Evolutionary conservation across 2,888 invertebrate genomes (phyloP), one percentile per base, ranked within the genome.

Genomic region (Leptopilina myrica): DNA sequence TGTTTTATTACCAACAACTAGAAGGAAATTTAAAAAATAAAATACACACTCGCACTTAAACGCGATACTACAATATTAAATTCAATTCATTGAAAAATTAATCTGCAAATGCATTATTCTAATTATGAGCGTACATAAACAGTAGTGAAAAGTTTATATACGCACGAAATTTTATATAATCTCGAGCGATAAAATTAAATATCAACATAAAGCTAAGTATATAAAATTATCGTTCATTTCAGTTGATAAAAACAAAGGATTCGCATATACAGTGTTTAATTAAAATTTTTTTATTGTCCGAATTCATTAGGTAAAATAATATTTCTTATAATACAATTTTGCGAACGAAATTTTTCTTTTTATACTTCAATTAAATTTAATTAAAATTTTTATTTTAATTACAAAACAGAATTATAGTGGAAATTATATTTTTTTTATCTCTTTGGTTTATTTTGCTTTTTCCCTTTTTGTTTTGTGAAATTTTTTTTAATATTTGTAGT

Each of bases 191-290:
- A 62, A 62, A 62, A 62, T 20, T 62, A 59, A 15, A 59, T 56
- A 62, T 62, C 15, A 62, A 62, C 62, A 20, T 62, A 15, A n/a
- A 62, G 9, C 15, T 20, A 20, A 20, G 6, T 20, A 20, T 59
- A 62, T 49, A 62, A 62, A 62, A 62, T 62, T 15, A 62, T 62
- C 62, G 15, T 62, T 62, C 62, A 20, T 15, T 59, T 59, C n/a
- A 59, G n/a, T 15, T 62, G 62, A 62, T 62, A 62, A 62, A 62
- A 62, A 15, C 15, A 33, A 33, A 33, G 3, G 33, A 33, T 4
- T 33, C 33, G 33, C 33, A 33, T 33, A 7, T 15, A 20, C 20
- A 49, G 49, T 20, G 62, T 62, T 62, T 62, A 20, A 62, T 62
- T 62, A 62, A 62, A 62, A 15, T 62, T 62, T 62, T 59, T 62